A percentile compares a stretch with the other conserved stretches of the same genome.
Conservation (phyloP, 2,797 vertebrate genomes). For the Helarctos malayanus region DNA sequence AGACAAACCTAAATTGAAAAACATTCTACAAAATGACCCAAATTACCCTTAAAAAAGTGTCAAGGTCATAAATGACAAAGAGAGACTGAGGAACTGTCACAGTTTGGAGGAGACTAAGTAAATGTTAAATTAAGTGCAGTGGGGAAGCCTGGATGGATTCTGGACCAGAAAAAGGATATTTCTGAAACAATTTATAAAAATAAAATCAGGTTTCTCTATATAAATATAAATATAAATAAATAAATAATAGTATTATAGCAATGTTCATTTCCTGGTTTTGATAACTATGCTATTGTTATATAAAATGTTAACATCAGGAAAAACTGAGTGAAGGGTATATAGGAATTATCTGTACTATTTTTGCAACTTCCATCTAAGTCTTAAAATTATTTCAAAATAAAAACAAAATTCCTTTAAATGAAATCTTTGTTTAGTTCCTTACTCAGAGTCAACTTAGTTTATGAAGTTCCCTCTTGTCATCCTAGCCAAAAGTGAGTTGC, state of each 20-base stretch:
- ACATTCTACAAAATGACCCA: background rate
- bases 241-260: background rate
- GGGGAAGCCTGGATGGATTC: background rate
- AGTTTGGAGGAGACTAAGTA: background rate
- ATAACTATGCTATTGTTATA: background rate
- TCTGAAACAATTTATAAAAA: background rate
- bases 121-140: background rate
- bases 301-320: background rate
- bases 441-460: background rate
- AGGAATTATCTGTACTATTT: background rate
- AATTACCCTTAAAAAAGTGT: background rate
- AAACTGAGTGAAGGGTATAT: background rate
- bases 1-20: background rate
- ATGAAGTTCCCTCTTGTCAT: background rate
- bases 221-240: background rate
- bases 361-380: background rate
- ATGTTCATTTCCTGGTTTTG: background rate
- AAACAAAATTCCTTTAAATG: background rate
- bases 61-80: background rate
- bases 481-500: background rate
- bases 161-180: background rate
- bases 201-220: background rate
- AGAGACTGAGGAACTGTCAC: background rate
- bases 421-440: background rate
- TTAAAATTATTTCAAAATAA: background rate